Evolutionary conservation across 2,797 vertebrate species (phyloP).

Genomic region (Margarornis squamiger): DNA sequence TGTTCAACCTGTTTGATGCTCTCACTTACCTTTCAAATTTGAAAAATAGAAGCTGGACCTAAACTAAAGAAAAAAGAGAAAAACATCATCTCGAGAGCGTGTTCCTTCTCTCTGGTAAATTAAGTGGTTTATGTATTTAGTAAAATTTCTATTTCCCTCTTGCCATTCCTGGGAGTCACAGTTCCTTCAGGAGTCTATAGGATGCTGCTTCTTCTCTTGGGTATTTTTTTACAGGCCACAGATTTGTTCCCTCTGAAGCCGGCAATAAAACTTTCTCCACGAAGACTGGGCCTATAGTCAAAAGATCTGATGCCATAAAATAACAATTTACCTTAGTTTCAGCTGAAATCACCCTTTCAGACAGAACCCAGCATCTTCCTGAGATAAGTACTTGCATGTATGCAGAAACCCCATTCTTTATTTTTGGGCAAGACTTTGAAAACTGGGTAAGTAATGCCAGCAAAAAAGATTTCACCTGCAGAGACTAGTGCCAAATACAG

Average conservation of each 20-base stretch:
- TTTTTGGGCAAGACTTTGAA: not conserved
- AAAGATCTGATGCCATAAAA: not conserved
- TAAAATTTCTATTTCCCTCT: not conserved
- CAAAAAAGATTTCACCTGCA: not conserved
- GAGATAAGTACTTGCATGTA: not conserved
- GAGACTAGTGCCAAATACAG: not conserved
- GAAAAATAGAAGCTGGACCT: conserved; percentile 40
- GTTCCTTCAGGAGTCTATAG: conserved; percentile 23
- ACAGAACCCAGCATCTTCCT: not conserved
- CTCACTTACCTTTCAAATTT: conserved; percentile 61
- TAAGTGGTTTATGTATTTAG: not conserved
- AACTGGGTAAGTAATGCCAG: not conserved
- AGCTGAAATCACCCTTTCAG: not conserved
- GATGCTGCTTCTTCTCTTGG: not conserved
- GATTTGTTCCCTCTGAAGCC: not conserved
- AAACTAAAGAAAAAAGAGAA: not conserved
- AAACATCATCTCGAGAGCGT: not conserved
- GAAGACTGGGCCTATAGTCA: not conserved
- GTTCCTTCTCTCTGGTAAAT: not conserved
- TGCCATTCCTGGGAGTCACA: not conserved
- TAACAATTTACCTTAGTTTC: not conserved
- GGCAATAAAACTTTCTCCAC: not conserved
- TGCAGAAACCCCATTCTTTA: not conserved
- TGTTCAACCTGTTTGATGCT: conserved; percentile 76
- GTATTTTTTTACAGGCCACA: not conserved